These are phyloP conservation scores for Salarias fasciatus DNA, from an alignment of 2,797 vertebrate species.

Conservation along the genomic window DNA sequence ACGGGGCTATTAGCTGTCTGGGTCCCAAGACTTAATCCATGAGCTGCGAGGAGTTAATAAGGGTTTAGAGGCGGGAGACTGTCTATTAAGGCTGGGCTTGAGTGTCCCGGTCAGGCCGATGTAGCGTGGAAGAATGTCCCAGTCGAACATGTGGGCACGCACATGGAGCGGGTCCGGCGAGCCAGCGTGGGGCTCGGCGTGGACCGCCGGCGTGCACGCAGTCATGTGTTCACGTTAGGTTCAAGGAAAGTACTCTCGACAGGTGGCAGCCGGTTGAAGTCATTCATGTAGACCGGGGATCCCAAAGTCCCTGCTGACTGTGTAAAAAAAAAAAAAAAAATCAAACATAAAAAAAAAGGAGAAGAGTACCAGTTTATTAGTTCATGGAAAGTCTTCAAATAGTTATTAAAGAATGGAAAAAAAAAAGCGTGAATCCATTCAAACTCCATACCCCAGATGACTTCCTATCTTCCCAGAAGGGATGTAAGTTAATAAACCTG, in stretches of 20 bases:
- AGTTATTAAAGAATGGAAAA: too few species aligned
- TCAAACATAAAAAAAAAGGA: too few species aligned
- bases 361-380: too few species aligned
- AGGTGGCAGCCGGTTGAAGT: background rate
- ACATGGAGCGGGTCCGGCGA: slow-evolving; percentile 4
- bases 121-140: slow-evolving; percentile 58
- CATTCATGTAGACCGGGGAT: background rate
- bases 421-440: too few species aligned
- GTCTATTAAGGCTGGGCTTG: slow-evolving; percentile 59
- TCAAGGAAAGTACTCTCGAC: too few species aligned
- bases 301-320: too few species aligned
- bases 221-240: background rate
- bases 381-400: too few species aligned
- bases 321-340: too few species aligned
- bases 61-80: slow-evolving; percentile 67
- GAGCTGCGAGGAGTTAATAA: slow-evolving; percentile 73
- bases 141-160: slow-evolving; percentile 21
- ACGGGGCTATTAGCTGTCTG: slow-evolving; percentile 71
- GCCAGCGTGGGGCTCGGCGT: background rate
- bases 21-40: slow-evolving; percentile 76
- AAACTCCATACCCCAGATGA: too few species aligned
- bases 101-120: slow-evolving; percentile 47
- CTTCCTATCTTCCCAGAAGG: too few species aligned
- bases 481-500: too few species aligned
- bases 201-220: background rate